These are phyloP conservation scores for Scaptomyza pallida DNA, from an alignment of 1,140 invertebrate genomes.

Conservation along the genomic window DNA sequence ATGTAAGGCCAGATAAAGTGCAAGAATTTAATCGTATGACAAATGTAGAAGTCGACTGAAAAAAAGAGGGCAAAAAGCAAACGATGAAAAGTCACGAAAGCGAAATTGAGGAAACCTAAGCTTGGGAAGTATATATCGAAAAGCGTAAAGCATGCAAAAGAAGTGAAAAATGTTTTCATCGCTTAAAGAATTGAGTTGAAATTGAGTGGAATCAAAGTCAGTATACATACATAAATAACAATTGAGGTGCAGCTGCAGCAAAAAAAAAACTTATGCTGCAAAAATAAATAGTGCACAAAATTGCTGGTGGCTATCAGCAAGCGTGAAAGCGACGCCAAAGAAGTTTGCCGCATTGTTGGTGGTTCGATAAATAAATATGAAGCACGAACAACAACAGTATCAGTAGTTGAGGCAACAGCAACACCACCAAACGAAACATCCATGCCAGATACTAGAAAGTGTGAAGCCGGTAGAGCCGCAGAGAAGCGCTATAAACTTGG, in stretches of 20 bases:
- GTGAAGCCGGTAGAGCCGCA: slow-evolving; percentile 26
- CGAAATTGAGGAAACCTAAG: slow-evolving; percentile 19
- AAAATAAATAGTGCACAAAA: slow-evolving; percentile 28
- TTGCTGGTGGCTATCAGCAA: slow-evolving; percentile 15
- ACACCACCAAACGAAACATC: slow-evolving; percentile 31
- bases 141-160: neutral
- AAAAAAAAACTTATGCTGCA: slow-evolving; percentile 35
- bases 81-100: neutral
- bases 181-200: slow-evolving; percentile 1
- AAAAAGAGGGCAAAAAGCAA: neutral
- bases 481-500: slow-evolving; percentile 62
- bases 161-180: slow-evolving; percentile 8
- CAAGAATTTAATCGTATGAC: neutral
- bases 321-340: slow-evolving; percentile 64
- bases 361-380: slow-evolving; percentile 71
- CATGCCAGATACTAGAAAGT: slow-evolving; percentile 41
- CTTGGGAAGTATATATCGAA: neutral
- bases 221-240: slow-evolving; percentile 10
- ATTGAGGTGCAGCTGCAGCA: slow-evolving; percentile 13
- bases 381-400: slow-evolving; percentile 16
- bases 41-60: neutral
- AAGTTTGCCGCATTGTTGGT: slow-evolving; percentile 65
- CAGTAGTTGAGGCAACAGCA: neutral
- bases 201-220: slow-evolving; percentile 19
- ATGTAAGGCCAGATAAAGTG: slow-evolving; percentile 1